A percentile compares a stretch with the other conserved stretches of the same genome.
Evolutionary conservation across 1,140 invertebrate species (phyloP).

Genomic region (Anoplolepis gracilipes): DNA sequence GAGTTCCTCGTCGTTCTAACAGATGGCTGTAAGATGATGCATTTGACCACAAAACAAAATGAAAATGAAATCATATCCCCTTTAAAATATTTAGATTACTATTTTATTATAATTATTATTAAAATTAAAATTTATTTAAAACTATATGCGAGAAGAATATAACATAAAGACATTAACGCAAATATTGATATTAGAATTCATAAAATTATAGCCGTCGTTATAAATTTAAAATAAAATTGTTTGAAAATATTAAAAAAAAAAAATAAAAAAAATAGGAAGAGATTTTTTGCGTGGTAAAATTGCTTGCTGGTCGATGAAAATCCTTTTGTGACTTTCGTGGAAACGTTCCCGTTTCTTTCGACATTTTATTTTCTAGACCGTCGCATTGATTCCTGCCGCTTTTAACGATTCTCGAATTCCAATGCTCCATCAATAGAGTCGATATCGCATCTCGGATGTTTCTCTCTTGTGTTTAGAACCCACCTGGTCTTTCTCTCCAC

Average conservation of each 20-base stretch:
- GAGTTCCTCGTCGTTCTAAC: slow-evolving; percentile 33
- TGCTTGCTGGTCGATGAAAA: not conserved
- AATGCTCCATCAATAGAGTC: slow-evolving; percentile 12
- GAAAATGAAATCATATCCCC: not conserved
- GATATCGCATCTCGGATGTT: slow-evolving; percentile 11
- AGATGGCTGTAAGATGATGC: slow-evolving; percentile 43
- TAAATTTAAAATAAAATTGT: not conserved
- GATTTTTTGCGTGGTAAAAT: not conserved
- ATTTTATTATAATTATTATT: not conserved
- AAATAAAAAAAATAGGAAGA: too few relatives aligned
- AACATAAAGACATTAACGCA: not conserved
- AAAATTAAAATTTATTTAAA: not conserved
- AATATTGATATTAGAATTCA: not conserved
- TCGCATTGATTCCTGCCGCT: not conserved
- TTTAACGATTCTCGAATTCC: slow-evolving; percentile 62
- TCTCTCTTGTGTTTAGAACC: slow-evolving; percentile 30
- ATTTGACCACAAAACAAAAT: not conserved
- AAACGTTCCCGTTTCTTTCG: slow-evolving; percentile 13
- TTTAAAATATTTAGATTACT: not conserved
- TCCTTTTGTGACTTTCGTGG: not conserved
- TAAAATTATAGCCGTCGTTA: not conserved
- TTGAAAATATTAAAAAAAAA: not conserved
- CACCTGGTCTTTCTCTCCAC: slow-evolving; percentile 1
- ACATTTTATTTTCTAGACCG: slow-evolving; percentile 11
- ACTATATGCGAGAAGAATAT: not conserved